Base-by-base conservation (phyloP, 35 echinoderm and acorn worm species). In the Apostichopus californicus region DNA sequence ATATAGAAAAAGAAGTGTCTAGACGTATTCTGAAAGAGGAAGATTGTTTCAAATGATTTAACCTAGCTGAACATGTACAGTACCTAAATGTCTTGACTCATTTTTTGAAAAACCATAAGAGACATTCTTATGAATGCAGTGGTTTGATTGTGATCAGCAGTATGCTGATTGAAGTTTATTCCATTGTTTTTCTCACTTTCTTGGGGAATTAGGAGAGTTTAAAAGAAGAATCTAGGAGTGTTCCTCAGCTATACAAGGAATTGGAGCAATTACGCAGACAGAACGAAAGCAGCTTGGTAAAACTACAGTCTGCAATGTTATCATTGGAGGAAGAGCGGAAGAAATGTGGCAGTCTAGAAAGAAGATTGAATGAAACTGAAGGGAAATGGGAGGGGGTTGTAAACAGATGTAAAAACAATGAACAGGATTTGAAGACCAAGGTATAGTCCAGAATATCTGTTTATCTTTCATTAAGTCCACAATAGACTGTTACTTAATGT, bases 311-410 rank as follows among this genome's bases (percentile, higher is more conserved):
- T 5, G 89, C 91, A 54, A 94, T 96, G 90, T 65, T 93, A 1
- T 87, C 91, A 46, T 60, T 98, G 22, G 93, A 98, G 56, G 92
- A 70, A 9, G 94, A 98, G 86, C 92, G 87, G 70, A 73, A 86
- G 80, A 96, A 96, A 80, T 96, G 93, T 83, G 84, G 91, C 18
- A 93, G 94, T 11, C 87, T 98, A 11, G 95, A 96, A 66, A 6
- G 68, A n/a, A 95, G 73, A 54, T 59, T 98, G 72, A 92, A 64
- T 8, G 90, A 91, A 17, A 98, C 94, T 25, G 96, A 96, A 83
- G 93, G 91, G 87, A 95, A 95, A 84, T 94, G 96, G 96, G 96
- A 93, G 81, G 86, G 80, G 73, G 86, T 94, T 9, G 87, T 97
- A 14, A 86, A 91, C n/a, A 81, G 90, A 54, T 96, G 92, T 55